These are phyloP conservation scores for Delichon dasypus DNA, from an alignment of 2,797 vertebrate species.

Conservation along the genomic window DNA sequence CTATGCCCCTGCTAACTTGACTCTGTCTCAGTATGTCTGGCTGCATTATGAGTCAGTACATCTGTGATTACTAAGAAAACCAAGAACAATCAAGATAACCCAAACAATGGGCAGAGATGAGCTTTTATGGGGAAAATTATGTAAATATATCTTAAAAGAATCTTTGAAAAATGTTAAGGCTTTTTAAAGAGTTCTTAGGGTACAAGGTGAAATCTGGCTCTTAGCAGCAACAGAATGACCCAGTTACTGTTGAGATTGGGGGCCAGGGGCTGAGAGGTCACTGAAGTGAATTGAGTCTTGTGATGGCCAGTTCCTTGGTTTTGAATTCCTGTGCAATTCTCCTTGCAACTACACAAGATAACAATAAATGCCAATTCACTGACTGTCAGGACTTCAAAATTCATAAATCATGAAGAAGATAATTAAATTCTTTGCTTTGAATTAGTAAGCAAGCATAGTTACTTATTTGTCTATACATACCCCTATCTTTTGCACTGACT, in stretches of 20 bases:
- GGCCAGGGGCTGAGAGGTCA: background rate
- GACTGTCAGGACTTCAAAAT: background rate
- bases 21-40: background rate
- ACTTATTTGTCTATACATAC: slow-evolving; percentile 72
- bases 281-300: background rate
- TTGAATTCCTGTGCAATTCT: background rate
- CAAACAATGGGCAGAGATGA: background rate
- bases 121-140: background rate
- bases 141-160: background rate
- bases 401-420: background rate
- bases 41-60: background rate
- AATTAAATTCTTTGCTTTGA: background rate
- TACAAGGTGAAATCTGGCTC: background rate
- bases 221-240: background rate
- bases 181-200: background rate
- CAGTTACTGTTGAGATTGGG: background rate
- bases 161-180: background rate
- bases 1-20: background rate
- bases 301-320: background rate
- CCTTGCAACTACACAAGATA: background rate
- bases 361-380: background rate
- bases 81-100: background rate
- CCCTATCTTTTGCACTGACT: slow-evolving; percentile 95
- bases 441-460: background rate
- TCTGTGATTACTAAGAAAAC: background rate